These are phyloP conservation scores for Pachyuromys duprasi DNA, from an alignment of 2,797 vertebrate genomes.

Conservation along the genomic window DNA sequence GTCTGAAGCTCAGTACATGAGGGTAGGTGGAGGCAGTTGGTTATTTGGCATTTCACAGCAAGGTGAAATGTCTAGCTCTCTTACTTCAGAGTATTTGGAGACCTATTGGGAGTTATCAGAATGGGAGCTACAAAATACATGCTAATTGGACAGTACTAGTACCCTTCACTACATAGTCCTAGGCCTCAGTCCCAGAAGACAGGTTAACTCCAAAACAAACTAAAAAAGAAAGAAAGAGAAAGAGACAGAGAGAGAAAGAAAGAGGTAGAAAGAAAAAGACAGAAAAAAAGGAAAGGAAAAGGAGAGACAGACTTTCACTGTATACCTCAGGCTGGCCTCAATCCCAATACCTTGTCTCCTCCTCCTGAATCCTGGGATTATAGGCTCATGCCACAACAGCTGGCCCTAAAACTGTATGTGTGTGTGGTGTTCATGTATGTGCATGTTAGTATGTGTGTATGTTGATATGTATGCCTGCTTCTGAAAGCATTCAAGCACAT, in stretches of 20 bases:
- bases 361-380: not conserved
- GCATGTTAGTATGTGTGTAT: not conserved
- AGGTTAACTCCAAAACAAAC: not conserved
- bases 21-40: not conserved
- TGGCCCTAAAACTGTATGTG: not conserved
- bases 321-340: not conserved
- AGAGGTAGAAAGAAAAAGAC: too few species aligned
- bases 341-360: not conserved
- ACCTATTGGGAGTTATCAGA: too few species aligned
- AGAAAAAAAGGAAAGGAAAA: too few species aligned
- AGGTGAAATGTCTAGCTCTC: not conserved
- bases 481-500: not conserved
- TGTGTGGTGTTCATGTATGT: not conserved
- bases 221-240: not conserved
- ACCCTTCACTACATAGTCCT: not conserved
- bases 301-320: not conserved
- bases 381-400: not conserved
- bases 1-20: not conserved
- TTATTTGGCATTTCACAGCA: not conserved
- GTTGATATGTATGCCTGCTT: not conserved
- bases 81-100: not conserved
- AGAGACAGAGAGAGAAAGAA: not conserved
- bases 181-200: not conserved
- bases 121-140: rapidly evolving
- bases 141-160: rapidly evolving